These are phyloP conservation scores for Leptinotarsa texana DNA, from an alignment of 1,140 invertebrate genomes.

Conservation along the genomic window DNA sequence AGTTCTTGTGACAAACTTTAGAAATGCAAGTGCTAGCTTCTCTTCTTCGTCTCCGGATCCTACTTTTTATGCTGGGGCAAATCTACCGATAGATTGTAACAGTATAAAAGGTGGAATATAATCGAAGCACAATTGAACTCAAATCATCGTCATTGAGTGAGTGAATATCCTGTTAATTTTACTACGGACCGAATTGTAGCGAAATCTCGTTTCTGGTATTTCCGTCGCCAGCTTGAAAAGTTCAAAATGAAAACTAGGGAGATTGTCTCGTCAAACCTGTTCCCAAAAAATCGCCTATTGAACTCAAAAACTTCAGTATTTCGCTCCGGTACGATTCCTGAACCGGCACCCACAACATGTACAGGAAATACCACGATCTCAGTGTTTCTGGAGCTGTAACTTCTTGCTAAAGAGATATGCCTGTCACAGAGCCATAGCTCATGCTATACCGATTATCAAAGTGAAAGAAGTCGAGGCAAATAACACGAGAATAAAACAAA, in stretches of 20 bases:
- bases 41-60: too few relatives aligned
- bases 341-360: conserved; percentile 99
- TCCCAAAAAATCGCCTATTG: conserved; percentile 86
- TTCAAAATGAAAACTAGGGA: conserved; percentile 99
- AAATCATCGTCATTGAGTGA: too few relatives aligned
- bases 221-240: conserved; percentile 94
- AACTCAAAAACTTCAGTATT: conserved; percentile 99
- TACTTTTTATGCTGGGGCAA: too few relatives aligned
- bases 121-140: too few relatives aligned
- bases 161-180: too few relatives aligned
- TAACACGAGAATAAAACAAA: conserved; percentile 88
- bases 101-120: too few relatives aligned
- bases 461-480: conserved; percentile 87
- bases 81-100: too few relatives aligned
- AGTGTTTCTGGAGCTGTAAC: conserved; percentile 94
- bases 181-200: conserved; percentile 96
- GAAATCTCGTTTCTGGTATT: conserved; percentile 99
- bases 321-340: conserved; percentile 97
- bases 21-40: too few relatives aligned
- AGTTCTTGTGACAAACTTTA: too few relatives aligned
- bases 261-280: conserved; percentile 91
- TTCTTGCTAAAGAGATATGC: conserved; percentile 99
- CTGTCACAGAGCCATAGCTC: conserved; percentile 93
- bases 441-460: conserved; percentile 96
- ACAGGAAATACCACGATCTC: conserved; percentile 97